Evolutionary conservation across 2,113 vertebrate species (phyloP).

Genomic region (Malurus elegans): DNA sequence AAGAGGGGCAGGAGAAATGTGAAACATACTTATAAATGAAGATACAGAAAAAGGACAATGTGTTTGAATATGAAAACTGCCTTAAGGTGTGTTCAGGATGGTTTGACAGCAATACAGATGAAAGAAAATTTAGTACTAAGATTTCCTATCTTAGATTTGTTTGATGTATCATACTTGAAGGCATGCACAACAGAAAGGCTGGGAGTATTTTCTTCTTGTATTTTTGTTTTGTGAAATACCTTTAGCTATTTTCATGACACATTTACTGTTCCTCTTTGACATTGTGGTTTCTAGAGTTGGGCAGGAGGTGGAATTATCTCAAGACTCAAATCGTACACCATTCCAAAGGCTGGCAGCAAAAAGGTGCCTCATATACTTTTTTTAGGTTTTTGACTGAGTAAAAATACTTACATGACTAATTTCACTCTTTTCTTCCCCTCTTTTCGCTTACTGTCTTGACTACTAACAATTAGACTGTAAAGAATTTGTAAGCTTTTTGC

Average conservation of each 20-base stretch:
- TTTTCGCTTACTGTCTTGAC: constrained; percentile 20
- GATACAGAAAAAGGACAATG: not conserved
- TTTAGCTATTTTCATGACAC: constrained; percentile 40
- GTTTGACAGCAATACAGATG: not conserved
- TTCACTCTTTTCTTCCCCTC: not conserved
- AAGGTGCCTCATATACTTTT: constrained; percentile 81
- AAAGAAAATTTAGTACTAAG: not conserved
- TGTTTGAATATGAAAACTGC: not conserved
- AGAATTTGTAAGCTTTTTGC: not conserved
- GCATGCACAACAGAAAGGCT: not conserved
- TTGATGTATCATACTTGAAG: not conserved
- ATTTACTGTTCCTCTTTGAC: constrained; percentile 78
- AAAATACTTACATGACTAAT: constrained; percentile 40
- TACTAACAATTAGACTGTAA: constrained; percentile 42
- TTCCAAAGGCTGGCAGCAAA: constrained; percentile 82
- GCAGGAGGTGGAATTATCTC: constrained; percentile 82
- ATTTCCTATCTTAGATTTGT: not conserved
- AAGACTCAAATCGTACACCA: constrained; percentile 86
- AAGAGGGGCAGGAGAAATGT: not conserved
- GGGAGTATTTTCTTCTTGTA: not conserved
- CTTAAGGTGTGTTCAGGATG: not conserved
- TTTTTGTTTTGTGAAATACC: not conserved
- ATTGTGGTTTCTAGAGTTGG: constrained; percentile 85
- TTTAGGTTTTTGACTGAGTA: constrained; percentile 43
- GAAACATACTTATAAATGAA: not conserved